Evolutionary conservation across 2,113 vertebrate species (phyloP).

Genomic region (Sitta europaea): DNA sequence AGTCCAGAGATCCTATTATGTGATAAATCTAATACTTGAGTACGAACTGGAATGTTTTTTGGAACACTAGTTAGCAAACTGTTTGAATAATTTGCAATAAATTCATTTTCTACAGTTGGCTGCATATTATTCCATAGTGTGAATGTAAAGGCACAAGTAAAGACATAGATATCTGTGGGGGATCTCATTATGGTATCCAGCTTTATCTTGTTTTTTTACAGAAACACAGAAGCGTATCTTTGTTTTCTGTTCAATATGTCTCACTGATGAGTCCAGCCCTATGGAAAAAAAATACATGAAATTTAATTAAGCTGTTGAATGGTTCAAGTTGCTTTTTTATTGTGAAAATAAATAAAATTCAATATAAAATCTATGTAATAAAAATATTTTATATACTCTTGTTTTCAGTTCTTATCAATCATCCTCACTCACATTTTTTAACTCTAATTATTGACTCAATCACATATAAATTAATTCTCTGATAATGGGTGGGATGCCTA

Average conservation of each 20-base stretch:
- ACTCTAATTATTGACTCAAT: not conserved
- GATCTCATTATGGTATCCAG: not conserved
- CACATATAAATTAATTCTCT: not conserved
- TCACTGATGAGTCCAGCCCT: not conserved
- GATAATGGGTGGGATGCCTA: not conserved
- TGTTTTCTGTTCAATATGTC: not conserved
- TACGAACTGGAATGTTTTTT: slow-evolving; percentile 26
- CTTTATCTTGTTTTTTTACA: not conserved
- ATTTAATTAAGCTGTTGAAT: not conserved
- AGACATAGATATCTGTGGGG: not conserved
- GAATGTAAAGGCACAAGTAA: not conserved
- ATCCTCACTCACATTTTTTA: not conserved
- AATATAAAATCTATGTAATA: not conserved
- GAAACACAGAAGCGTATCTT: not conserved
- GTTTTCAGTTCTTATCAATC: not conserved
- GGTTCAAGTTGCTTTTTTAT: not conserved
- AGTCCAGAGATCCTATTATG: slow-evolving; percentile 77
- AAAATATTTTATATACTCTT: not conserved
- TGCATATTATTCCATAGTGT: slow-evolving; percentile 12
- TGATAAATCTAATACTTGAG: slow-evolving; percentile 77
- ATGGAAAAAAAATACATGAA: not conserved
- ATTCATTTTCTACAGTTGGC: slow-evolving; percentile 13
- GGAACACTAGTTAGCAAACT: slow-evolving; percentile 58
- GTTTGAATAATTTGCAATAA: slow-evolving; percentile 62
- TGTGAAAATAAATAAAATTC: not conserved